Evolutionary conservation across 2,797 vertebrate genomes (phyloP), one percentile per base, ranked within the genome.

Genomic region (Nyctalus aviator): DNA sequence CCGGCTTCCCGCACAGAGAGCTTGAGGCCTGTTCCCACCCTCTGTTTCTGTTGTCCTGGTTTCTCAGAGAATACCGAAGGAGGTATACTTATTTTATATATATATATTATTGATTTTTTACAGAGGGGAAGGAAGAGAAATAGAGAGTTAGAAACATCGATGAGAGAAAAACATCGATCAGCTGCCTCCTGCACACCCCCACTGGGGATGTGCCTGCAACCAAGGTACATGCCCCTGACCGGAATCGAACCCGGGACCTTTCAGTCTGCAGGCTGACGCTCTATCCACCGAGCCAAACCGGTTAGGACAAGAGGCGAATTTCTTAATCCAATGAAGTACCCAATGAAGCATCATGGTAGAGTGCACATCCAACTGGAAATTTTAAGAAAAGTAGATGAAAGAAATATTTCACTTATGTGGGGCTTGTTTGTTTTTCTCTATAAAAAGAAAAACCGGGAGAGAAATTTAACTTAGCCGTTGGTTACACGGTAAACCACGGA

Each of bases 401-500:
- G 35, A 95, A 96, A 97, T 94, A 68, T 37, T 87, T 92, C 13
- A 48, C 44, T 72, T 21, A 15, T n/a, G 32, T 90, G 35, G 6
- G 8, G 2, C 48, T n/a, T 50, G 25, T 53, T 76, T 53, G 41
- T 53, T 76, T 76, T 32, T 11, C 64, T 93, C 18, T 64, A 23
- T 57, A 84, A 91, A 93, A 25, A 71, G 50, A 27, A 69, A 48
- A 50, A 64, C 75, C 25, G 21, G 55, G 37, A 90, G 20, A 23
- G 35, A 95, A 94, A 41, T 41, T 2, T 23, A 48, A 78, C 48
- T 53, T 81, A 86, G 75, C 83, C 79, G 73, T 72, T 46, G 4
- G 1, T 96, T 95, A 93, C 37, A 6, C 64, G 69, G 82, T 85
- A 97, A 94, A 88, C 94, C 95, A 95, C 76, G 57, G 88, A 75